A percentile compares a stretch with the other conserved stretches of the same genome.
phyloP scores from a whole-genome alignment of 2,113 vertebrate genomes.

The Tenrec ecaudatus region DNA sequence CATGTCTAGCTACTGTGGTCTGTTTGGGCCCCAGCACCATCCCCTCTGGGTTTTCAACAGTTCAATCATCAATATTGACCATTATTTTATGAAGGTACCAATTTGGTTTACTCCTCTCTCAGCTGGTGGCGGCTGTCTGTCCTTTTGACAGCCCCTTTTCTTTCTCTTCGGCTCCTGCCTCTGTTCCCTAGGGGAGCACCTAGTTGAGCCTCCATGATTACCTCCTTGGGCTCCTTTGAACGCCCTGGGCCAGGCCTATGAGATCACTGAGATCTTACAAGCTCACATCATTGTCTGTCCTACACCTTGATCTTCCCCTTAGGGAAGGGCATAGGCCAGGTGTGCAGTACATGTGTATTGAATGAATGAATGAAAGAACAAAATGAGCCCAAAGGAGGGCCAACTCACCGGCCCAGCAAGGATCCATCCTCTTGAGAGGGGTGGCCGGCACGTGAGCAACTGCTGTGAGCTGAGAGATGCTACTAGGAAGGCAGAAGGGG shows the following conservation, averaged over 20 bases:
- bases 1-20: background rate
- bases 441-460: background rate
- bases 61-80: background rate
- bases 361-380: slow-evolving; percentile 46
- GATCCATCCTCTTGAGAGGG: slow-evolving; percentile 36
- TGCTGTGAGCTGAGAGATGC: background rate
- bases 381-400: slow-evolving; percentile 51
- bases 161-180: background rate
- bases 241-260: background rate
- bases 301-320: background rate
- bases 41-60: background rate
- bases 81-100: background rate
- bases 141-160: background rate
- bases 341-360: background rate
- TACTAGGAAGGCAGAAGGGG: slow-evolving; percentile 37
- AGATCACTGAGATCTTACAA: background rate
- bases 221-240: background rate
- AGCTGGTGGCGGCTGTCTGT: background rate
- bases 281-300: background rate
- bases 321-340: background rate
- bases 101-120: background rate
- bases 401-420: slow-evolving; percentile 64
- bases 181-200: background rate
- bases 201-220: background rate
- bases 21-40: background rate